Base-by-base conservation (phyloP, 2,888 invertebrate genomes). In the Opisthograptis luteolata region DNA sequence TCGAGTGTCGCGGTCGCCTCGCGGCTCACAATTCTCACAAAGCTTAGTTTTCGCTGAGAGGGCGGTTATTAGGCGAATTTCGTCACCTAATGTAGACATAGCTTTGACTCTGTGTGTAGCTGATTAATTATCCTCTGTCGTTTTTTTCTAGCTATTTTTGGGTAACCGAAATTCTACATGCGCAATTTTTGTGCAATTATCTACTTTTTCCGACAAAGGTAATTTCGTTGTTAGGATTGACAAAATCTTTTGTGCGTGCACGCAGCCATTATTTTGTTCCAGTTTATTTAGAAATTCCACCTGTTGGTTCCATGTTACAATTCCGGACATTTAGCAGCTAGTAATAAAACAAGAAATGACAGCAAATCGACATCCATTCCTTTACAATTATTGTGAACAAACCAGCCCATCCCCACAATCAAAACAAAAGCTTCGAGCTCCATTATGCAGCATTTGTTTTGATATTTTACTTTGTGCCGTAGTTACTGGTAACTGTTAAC, bases 1-100 rank as follows among this genome's bases (percentile, higher is more conserved):
- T 73, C 70, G 65, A 66, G 62, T 67, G 65, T 73, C 70, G 65
- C 66, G 62, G 60, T 61, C 46, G 60, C 60, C 59, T 54, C 62
- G 39, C 35, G 50, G 37, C 34, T 36, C 42, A 42, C 34, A 12
- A 17, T 3, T 3, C 3, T 25, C 8, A 9, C 31, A 58, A 68
- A 60, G 64, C 67, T 64, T 66, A 73, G 62, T 66, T 68, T 65
- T 66, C 60, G 62, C 61, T 57, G 56, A 10, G 19, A 30, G 30
- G 30, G 22, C 10, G 31, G 12, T 44, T 51, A 51, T 71, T 70
- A 71, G 65, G 47, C 58, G 53, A 60, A 67, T 68, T 64, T 63
- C 44, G 61, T 48, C 58, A 61, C 48, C 55, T 61, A 60, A 67
- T 65, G 58, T 48, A 57, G 37, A 62, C 44, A 43, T 37, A 43